Evolutionary conservation across 2,113 vertebrate species (phyloP).

Genomic region (Lynx canadensis): DNA sequence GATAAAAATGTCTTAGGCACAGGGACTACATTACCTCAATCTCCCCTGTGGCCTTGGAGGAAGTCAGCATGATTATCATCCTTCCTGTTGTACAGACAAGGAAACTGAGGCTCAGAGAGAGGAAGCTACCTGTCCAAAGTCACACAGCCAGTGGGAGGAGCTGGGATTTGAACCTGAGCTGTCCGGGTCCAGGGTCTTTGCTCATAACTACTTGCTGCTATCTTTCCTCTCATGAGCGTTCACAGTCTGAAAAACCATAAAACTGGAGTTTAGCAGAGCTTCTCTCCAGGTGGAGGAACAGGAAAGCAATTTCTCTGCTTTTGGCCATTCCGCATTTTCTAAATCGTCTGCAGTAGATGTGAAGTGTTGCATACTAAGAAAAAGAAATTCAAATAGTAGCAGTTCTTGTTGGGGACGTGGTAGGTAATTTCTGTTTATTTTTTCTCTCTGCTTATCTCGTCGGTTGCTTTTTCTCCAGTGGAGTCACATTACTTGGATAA

Average conservation of each 20-base stretch:
- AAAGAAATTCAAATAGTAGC: background rate
- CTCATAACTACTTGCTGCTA: background rate
- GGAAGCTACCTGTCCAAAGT: background rate
- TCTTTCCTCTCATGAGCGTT: background rate
- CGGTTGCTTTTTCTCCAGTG: background rate
- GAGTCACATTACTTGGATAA: background rate
- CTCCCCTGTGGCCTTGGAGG: background rate
- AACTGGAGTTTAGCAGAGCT: too few relatives aligned
- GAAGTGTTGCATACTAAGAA: background rate
- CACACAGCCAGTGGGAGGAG: background rate
- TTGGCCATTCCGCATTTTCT: background rate
- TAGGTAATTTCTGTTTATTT: background rate
- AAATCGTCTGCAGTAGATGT: background rate
- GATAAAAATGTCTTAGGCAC: background rate
- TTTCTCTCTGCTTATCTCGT: background rate
- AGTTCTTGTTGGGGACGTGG: background rate
- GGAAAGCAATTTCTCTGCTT: background rate
- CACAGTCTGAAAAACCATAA: background rate
- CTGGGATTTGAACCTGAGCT: background rate
- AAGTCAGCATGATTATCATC: background rate
- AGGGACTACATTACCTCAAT: background rate
- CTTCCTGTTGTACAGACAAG: background rate
- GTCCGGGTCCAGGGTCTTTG: background rate
- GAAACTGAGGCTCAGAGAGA: background rate
- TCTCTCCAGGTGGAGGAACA: background rate